Percentiles rank a stretch among this genome's conserved stretches.
Conservation (phyloP, 2,797 vertebrate species). For the Microcaecilia unicolor region DNA sequence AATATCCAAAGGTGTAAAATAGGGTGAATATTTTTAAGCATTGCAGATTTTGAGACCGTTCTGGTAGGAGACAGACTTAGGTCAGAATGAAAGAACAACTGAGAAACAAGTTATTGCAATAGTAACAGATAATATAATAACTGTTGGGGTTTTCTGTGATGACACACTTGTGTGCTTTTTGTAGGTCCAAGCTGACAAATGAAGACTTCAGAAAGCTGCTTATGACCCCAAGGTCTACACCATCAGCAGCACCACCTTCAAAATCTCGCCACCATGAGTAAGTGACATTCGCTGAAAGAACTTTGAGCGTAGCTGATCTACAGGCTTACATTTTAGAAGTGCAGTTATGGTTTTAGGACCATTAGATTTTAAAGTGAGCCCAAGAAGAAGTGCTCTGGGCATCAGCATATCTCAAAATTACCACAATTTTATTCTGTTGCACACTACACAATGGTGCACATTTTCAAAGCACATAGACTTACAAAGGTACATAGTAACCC, state of each 20-base stretch:
- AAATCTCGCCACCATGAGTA: conserved; percentile 96
- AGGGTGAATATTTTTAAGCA: neutral
- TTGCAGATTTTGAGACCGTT: neutral
- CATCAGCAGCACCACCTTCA: conserved; percentile 71
- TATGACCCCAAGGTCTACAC: conserved; percentile 82
- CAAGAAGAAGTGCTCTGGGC: no score
- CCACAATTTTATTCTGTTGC: no score
- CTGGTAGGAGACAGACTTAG: no score
- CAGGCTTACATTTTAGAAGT: no score
- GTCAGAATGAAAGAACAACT: neutral
- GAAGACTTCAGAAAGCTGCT: conserved; percentile 95
- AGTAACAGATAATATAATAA: neutral
- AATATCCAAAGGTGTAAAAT: neutral
- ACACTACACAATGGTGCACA: no score
- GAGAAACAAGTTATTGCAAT: neutral
- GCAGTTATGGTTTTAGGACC: no score
- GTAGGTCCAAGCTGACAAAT: conserved; percentile 90
- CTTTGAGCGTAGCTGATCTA: no score
- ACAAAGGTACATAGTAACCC: no score
- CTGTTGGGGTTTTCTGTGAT: neutral
- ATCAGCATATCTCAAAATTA: no score
- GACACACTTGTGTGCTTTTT: neutral
- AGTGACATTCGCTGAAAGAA: no score
- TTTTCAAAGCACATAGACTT: no score
- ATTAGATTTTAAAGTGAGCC: no score